A percentile compares a stretch with the other conserved stretches of the same genome.
These are phyloP conservation scores for Condylura cristata DNA, from an alignment of 2,113 vertebrate genomes.

Conservation along the genomic window DNA sequence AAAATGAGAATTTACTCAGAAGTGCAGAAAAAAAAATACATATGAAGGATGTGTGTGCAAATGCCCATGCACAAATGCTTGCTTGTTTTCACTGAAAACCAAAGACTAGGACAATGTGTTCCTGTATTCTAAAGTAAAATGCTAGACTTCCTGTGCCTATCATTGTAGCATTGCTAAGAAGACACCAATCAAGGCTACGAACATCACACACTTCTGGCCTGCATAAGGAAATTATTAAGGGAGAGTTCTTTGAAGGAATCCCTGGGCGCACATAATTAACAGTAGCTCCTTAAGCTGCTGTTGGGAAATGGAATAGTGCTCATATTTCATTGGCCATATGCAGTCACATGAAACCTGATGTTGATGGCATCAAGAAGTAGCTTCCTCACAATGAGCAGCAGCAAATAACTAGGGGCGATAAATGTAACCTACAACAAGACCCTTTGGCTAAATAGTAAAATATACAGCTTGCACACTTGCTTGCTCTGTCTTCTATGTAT, in stretches of 20 bases:
- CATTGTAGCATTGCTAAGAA: neutral
- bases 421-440: neutral
- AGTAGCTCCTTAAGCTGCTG: neutral
- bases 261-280: neutral
- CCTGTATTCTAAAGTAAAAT: neutral
- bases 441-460: neutral
- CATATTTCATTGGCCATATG: slow-evolving; percentile 1
- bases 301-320: neutral
- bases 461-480: neutral
- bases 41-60: neutral
- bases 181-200: neutral
- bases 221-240: neutral
- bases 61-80: neutral
- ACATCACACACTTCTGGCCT: neutral
- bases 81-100: neutral
- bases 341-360: neutral
- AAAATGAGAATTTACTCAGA: slow-evolving; percentile 71
- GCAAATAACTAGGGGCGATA: neutral
- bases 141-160: neutral
- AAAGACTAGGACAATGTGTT: neutral
- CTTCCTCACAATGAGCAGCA: neutral
- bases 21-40: slow-evolving; percentile 23
- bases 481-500: neutral
- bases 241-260: neutral
- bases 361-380: neutral